Evolutionary conservation across 2,113 vertebrate genomes (phyloP), one percentile per base, ranked within the genome.

Genomic region (Prinia subflava): DNA sequence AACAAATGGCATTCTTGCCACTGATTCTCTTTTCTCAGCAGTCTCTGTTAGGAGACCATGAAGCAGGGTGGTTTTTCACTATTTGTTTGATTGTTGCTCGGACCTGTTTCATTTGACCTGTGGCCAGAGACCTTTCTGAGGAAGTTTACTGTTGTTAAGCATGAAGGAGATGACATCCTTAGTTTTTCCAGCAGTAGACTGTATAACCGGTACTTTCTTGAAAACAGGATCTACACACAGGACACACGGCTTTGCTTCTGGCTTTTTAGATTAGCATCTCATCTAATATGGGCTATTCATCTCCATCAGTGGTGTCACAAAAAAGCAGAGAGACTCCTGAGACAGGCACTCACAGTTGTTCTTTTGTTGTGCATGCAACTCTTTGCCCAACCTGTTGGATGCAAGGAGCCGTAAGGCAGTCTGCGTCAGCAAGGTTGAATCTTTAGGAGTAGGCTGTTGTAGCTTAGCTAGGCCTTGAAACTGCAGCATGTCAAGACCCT

Each of bases 151-250:
- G 89, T 69, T 65, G 12, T 57, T 77, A 60, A 64, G 27, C 5
- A 1, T 60, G 80, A 89, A 83, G 44, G 33, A 49, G 28, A 28
- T 75, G 3, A 44, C 19, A 22, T 46, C 15, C 11, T 53, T 33
- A 18, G 4, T 62, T 90, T 85, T 88, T 74, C n/a, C 25, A 78
- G 42, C 12, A 42, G 12, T 49, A 18, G 28, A 20, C 18, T 25
- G 21, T 21, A 24, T 25, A 47, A 7, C 41, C 69, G 19, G 11
- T 78, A 31, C 27, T 93, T 93, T 53, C 8, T 53, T 57, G 24
- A 53, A 90, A 70, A 87, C 33, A 25, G 0, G 1, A 33, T 19
- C 28, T 41, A 11, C 0, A 0, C 33, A 64, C 18, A 65, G 46
- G n/a, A 47, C 13, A 83, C 12, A 65, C 7, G 59, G 27, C n/a